Conservation (phyloP, 2,888 invertebrate species). For the Limnephilus lunatus region DNA sequence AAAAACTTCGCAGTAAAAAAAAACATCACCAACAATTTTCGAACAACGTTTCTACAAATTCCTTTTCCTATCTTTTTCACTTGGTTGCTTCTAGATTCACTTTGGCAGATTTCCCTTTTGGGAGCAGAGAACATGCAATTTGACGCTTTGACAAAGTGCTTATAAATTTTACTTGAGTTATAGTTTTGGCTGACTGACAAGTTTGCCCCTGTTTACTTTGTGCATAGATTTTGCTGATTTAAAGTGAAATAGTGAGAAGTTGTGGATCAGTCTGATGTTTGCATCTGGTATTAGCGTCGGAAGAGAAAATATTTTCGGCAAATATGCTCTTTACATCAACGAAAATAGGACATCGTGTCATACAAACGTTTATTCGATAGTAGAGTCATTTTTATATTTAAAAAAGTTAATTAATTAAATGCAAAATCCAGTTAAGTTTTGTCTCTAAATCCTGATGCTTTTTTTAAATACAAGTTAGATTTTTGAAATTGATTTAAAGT, state of each 20-base stretch:
- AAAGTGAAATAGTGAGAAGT: background rate
- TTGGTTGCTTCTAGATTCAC: background rate
- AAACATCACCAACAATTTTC: background rate
- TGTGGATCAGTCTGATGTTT: background rate
- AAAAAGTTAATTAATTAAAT: background rate
- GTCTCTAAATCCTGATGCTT: too few relatives aligned
- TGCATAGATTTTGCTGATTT: background rate
- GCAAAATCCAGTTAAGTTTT: background rate
- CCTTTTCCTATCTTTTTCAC: background rate
- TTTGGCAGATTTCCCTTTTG: background rate
- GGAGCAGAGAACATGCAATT: background rate
- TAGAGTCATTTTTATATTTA: background rate
- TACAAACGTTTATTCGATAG: background rate
- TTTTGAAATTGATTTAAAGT: too few relatives aligned
- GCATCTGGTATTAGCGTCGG: background rate
- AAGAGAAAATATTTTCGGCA: conserved; percentile 2
- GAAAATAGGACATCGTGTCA: conserved; percentile 2
- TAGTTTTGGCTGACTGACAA: background rate
- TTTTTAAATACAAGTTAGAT: background rate
- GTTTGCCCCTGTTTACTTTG: background rate
- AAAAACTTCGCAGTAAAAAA: background rate
- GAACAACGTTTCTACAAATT: background rate
- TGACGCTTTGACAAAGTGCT: background rate
- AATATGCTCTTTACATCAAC: conserved; percentile 2
- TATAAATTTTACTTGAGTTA: background rate